Evolutionary conservation across 2,797 vertebrate genomes (phyloP).

Genomic region (Malurus leucopterus): DNA sequence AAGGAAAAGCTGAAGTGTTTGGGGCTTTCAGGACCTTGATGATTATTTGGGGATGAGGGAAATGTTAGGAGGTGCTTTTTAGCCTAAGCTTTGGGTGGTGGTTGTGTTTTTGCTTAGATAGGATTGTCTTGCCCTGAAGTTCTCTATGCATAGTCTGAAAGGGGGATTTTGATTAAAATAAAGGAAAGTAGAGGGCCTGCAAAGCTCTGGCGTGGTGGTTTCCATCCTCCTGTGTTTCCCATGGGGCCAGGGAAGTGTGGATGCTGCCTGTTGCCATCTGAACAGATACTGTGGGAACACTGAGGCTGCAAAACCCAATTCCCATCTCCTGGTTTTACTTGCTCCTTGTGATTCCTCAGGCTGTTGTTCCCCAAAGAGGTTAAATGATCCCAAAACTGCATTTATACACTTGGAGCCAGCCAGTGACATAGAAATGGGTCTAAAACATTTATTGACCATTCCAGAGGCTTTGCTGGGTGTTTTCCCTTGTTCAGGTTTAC

Average conservation of each 20-base stretch:
- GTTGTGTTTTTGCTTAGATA: neutral
- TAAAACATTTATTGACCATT: neutral
- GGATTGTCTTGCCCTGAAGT: neutral
- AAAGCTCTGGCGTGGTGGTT: neutral
- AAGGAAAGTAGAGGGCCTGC: neutral
- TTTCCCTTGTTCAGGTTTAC: neutral
- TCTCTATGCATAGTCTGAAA: neutral
- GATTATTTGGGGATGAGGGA: neutral
- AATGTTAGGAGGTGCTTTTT: neutral
- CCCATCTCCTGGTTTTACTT: neutral
- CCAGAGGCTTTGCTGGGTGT: neutral
- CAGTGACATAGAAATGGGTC: neutral
- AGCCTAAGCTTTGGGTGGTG: neutral
- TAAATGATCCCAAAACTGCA: neutral
- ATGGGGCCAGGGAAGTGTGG: fast-evolving
- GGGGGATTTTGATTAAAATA: neutral
- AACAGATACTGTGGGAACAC: fast-evolving
- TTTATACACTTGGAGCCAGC: neutral
- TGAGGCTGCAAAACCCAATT: neutral
- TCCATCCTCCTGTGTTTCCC: neutral
- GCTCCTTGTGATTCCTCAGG: neutral
- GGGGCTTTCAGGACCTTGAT: neutral
- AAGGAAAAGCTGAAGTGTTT: neutral
- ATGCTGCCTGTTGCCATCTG: neutral
- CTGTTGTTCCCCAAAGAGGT: neutral